Evolutionary conservation across 2,888 invertebrate species (phyloP).

Genomic region (Mayetiola destructor): DNA sequence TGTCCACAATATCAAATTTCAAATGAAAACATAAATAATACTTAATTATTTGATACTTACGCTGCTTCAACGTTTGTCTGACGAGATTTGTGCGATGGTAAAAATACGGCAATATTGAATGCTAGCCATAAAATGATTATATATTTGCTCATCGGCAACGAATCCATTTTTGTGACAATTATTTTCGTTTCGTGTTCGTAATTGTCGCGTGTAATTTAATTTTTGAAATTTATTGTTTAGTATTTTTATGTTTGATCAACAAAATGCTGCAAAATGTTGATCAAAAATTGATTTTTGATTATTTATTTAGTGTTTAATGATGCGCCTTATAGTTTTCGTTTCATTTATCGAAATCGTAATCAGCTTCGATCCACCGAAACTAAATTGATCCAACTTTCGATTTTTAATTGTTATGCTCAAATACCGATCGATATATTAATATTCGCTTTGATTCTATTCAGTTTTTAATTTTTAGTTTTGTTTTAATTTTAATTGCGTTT

Average conservation of each 20-base stretch:
- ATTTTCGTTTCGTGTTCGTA: background rate
- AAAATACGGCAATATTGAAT: conserved; percentile 33
- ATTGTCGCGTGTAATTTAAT: background rate
- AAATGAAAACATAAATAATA: background rate
- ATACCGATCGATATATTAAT: too few relatives aligned
- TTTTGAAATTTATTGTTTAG: background rate
- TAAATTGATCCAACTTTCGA: too few relatives aligned
- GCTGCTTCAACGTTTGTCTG: conserved; percentile 34
- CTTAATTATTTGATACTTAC: conserved; percentile 26
- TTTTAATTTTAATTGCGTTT: too few relatives aligned
- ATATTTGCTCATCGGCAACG: conserved; percentile 28
- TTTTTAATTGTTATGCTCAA: too few relatives aligned
- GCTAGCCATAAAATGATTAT: conserved; percentile 34
- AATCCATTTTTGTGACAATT: conserved; percentile 17
- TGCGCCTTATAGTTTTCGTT: too few relatives aligned
- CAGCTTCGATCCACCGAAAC: too few relatives aligned
- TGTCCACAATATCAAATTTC: background rate
- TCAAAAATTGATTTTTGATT: background rate
- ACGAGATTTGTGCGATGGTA: conserved; percentile 30
- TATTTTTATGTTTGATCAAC: too few relatives aligned
- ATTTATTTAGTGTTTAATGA: background rate
- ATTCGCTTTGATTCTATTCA: too few relatives aligned
- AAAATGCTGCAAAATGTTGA: too few relatives aligned
- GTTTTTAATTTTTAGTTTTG: too few relatives aligned
- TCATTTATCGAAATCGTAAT: too few relatives aligned